Evolutionary conservation across 2,888 invertebrate species (phyloP), one percentile per base, ranked within the genome.

Genomic region (Blera fallax): DNA sequence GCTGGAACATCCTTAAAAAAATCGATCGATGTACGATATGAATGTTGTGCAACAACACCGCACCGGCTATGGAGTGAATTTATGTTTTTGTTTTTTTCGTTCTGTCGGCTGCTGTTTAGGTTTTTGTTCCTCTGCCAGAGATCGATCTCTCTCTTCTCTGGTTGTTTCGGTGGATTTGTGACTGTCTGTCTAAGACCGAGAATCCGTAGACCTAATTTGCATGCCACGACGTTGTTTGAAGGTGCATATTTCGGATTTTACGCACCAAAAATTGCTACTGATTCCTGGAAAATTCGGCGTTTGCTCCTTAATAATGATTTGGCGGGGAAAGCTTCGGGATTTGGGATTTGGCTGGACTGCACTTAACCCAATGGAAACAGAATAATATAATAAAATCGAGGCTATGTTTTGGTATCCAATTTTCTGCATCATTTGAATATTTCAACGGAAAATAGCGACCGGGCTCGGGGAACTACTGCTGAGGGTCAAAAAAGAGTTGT

Each of bases 1-100:
- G 85, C 85, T 81, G 67, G 80, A 81, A 85, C 80, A 85, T 85
- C 85, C 85, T 85, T 85, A 85, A 85, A 85, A n/a, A 85, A 85
- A 85, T 85, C 80, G 85, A 85, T 85, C 85, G 85, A 81, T 81
- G 85, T 85, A 85, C 85, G 80, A 85, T 85, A 85, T 85, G 85
- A 85, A 85, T 85, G 85, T 81, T 85, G 80, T 81, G 76, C 76
- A 76, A 77, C 76, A 79, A 70, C 74, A 72, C 80, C 60, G 80
- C 14, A 69, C 79, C 60, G 80, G 18, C 54, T 65, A 40, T 50
- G 65, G 79, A 85, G 65, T 77, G 85, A 81, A 85, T 85, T 85
- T 85, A 85, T 85, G 85, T 85, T 79, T 80, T 67, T 85, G 81
- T 85, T 80, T 85, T 79, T 80, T 67, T 48, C 52, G 58, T 54